Conservation (phyloP, 2,888 invertebrate genomes). For the Pachymerium ferrugineum region DNA sequence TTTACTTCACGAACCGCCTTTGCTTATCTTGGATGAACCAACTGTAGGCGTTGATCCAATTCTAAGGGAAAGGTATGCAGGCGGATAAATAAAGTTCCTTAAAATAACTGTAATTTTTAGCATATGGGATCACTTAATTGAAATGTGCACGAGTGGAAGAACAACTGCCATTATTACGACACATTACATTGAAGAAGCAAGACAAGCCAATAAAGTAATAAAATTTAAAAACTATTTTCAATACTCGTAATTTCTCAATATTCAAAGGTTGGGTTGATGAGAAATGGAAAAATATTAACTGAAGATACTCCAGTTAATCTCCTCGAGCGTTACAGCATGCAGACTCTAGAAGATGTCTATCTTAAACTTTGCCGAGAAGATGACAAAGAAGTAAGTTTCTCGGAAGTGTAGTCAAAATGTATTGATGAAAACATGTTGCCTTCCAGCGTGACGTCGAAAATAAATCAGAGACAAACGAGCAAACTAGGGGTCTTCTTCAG, state of each 20-base stretch:
- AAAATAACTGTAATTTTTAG: conserved; percentile 38
- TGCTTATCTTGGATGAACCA: conserved; percentile 48
- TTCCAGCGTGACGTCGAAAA: too few relatives aligned
- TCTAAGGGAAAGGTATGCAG: conserved; percentile 43
- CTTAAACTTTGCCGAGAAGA: conserved; percentile 43
- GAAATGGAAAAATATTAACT: conserved; percentile 81
- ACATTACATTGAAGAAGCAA: conserved; percentile 49
- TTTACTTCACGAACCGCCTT: conserved; percentile 45
- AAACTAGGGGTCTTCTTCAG: not conserved
- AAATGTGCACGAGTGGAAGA: conserved; percentile 42
- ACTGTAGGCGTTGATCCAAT: conserved; percentile 51
- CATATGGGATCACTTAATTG: conserved; percentile 48
- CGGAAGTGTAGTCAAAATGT: not conserved
- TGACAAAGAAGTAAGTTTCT: conserved; percentile 35
- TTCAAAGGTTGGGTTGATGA: conserved; percentile 95
- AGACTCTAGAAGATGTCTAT: conserved; percentile 45
- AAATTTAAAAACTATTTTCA: not conserved
- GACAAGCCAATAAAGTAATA: conserved; percentile 75
- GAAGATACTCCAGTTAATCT: conserved; percentile 80
- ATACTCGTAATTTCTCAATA: too few relatives aligned
- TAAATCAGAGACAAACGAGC: too few relatives aligned
- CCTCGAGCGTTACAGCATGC: conserved; percentile 48
- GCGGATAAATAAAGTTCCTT: not conserved
- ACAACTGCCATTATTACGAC: conserved; percentile 49
- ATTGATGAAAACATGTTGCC: too few relatives aligned